These are phyloP conservation scores for Phlogophora meticulosa DNA, from an alignment of 2,888 invertebrate genomes.

Conservation along the genomic window DNA sequence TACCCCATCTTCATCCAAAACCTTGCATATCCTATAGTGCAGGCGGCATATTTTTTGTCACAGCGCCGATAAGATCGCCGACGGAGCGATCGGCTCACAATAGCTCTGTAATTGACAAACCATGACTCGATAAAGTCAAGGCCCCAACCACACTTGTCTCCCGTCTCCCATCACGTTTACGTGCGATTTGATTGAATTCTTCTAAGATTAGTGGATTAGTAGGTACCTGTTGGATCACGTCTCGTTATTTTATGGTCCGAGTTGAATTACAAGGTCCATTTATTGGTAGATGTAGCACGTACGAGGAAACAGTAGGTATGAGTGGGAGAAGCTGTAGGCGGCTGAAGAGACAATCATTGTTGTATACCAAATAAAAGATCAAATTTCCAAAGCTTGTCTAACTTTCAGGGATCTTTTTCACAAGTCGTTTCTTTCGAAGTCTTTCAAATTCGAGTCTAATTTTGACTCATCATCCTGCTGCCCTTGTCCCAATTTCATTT, in stretches of 20 bases:
- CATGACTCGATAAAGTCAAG: constrained; percentile 89
- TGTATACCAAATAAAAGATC: too few species aligned
- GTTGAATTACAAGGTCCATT: constrained; percentile 33
- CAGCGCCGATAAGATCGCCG: constrained; percentile 81
- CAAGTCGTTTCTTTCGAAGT: too few species aligned
- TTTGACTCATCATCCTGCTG: too few species aligned
- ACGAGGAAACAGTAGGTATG: background rate
- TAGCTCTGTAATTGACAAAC: constrained; percentile 87
- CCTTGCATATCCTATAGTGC: constrained; percentile 57
- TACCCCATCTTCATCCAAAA: constrained; percentile 24
- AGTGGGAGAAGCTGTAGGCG: background rate
- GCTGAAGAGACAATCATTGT: background rate
- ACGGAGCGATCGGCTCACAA: constrained; percentile 78
- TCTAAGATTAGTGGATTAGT: constrained; percentile 61
- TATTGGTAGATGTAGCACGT: constrained; percentile 6
- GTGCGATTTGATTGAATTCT: constrained; percentile 67
- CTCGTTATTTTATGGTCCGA: constrained; percentile 49
- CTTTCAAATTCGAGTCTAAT: too few species aligned
- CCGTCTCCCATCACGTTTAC: constrained; percentile 71
- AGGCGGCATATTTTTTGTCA: constrained; percentile 80
- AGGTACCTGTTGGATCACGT: constrained; percentile 39
- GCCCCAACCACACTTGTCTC: constrained; percentile 75
- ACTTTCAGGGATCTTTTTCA: too few species aligned
- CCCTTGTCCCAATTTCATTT: too few species aligned
- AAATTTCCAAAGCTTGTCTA: too few species aligned